phyloP scores from a whole-genome alignment of 2,888 invertebrate species.

The Aproaerema taeniolella region DNA sequence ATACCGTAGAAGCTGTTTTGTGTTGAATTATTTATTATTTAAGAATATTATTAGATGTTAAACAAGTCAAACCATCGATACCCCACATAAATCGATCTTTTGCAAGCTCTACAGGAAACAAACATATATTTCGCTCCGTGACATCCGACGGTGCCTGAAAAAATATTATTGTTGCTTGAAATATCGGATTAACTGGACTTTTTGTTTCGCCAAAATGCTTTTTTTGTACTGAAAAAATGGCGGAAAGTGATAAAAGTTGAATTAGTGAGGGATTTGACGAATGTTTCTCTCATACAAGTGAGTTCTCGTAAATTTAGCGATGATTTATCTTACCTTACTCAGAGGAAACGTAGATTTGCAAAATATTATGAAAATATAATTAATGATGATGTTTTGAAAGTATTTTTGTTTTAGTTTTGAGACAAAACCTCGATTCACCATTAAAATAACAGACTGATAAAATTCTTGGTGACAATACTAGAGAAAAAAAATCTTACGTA shows the following conservation, averaged over 20 bases:
- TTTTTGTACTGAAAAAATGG: conserved; percentile 1
- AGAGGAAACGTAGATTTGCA: too few relatives aligned
- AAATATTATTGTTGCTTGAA: conserved; percentile 41
- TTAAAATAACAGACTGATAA: too few relatives aligned
- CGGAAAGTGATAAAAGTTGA: conserved; percentile 9
- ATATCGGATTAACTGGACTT: conserved; percentile 10
- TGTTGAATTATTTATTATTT: too few relatives aligned
- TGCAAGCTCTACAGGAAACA: conserved; percentile 31
- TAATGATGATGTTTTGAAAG: neutral
- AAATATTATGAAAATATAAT: neutral
- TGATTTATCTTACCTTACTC: conserved; percentile 6
- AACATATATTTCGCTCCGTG: conserved; percentile 44
- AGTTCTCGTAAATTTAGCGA: conserved; percentile 3
- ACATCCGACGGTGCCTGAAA: conserved; percentile 43
- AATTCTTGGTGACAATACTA: too few relatives aligned
- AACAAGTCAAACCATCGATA: too few relatives aligned
- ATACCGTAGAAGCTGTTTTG: too few relatives aligned
- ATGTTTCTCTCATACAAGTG: conserved; percentile 7
- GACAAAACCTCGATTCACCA: too few relatives aligned
- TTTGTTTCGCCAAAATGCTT: too few relatives aligned
- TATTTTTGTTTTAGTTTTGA: too few relatives aligned
- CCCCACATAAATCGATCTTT: neutral
- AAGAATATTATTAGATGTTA: too few relatives aligned
- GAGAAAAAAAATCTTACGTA: too few relatives aligned
- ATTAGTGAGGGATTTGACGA: conserved; percentile 8